Evolutionary conservation across 1,140 invertebrate genomes (phyloP).

Genomic region (Euwallacea fornicatus): DNA sequence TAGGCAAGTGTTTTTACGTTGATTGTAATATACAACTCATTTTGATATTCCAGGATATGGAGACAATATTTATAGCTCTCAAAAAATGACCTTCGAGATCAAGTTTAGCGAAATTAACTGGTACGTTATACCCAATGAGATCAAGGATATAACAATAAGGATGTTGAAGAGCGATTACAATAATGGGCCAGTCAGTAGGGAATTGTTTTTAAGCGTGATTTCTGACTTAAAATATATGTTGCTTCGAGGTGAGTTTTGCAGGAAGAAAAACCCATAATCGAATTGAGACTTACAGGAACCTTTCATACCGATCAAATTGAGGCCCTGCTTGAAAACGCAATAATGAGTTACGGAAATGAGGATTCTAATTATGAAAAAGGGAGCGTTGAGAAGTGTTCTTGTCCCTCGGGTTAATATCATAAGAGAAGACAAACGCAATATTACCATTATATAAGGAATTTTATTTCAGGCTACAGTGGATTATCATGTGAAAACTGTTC

Average conservation of each 20-base stretch:
- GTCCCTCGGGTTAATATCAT: constrained; percentile 55
- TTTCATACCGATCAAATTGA: constrained; percentile 95
- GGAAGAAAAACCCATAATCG: neutral
- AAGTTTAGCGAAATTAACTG: constrained; percentile 69
- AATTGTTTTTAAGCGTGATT: constrained; percentile 84
- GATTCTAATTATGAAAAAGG: constrained; percentile 37
- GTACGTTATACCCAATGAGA: constrained; percentile 69
- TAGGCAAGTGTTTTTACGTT: constrained; percentile 15
- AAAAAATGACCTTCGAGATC: constrained; percentile 60
- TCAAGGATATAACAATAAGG: constrained; percentile 63
- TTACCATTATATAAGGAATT: neutral
- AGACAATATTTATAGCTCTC: constrained; percentile 56
- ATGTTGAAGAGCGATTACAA: constrained; percentile 62
- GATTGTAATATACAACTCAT: neutral
- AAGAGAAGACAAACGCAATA: neutral
- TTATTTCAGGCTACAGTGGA: constrained; percentile 65
- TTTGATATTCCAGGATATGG: constrained; percentile 64
- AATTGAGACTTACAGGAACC: constrained; percentile 57
- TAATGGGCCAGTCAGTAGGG: constrained; percentile 66
- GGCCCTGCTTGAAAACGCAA: constrained; percentile 58
- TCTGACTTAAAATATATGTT: constrained; percentile 77
- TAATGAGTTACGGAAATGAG: constrained; percentile 38
- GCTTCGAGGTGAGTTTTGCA: constrained; percentile 59
- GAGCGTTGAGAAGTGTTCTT: constrained; percentile 65
- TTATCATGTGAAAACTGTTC: constrained; percentile 83